These are phyloP conservation scores for Lasioglossum albipes DNA, from an alignment of 1,140 invertebrate species.

Conservation along the genomic window DNA sequence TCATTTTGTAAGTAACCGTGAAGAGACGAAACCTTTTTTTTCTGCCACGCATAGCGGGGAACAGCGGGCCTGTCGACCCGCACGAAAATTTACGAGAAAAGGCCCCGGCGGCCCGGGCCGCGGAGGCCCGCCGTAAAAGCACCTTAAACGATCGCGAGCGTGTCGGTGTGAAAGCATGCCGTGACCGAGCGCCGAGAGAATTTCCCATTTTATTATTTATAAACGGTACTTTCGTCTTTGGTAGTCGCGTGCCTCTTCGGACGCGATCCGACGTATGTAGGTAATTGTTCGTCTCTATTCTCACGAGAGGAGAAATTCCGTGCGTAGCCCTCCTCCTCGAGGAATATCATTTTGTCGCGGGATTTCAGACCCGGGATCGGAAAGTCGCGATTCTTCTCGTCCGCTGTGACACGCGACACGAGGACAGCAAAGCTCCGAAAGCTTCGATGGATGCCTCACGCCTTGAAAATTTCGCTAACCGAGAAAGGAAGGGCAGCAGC, in stretches of 20 bases:
- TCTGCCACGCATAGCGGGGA: too few species aligned
- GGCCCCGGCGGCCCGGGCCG: too few species aligned
- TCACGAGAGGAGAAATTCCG: constrained; percentile 1
- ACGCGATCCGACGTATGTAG: neutral
- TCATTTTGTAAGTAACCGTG: too few species aligned
- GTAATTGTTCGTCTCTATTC: neutral
- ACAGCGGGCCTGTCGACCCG: too few species aligned
- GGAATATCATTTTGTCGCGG: neutral
- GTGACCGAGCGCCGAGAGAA: constrained; percentile 42
- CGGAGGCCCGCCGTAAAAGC: too few species aligned
- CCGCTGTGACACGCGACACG: neutral
- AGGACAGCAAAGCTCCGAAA: too few species aligned
- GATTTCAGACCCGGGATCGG: too few species aligned
- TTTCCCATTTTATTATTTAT: constrained; percentile 62
- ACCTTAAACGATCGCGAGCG: constrained; percentile 52
- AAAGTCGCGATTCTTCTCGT: neutral
- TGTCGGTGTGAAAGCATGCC: constrained; percentile 64
- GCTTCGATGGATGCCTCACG: too few species aligned
- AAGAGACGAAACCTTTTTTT: too few species aligned
- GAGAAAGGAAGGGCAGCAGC: too few species aligned
- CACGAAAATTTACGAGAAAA: too few species aligned
- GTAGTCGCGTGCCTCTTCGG: neutral
- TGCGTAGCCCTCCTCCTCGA: neutral
- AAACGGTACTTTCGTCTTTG: constrained; percentile 57
- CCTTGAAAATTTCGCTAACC: too few species aligned